Evolutionary conservation across 2,113 vertebrate species (phyloP), one percentile per base, ranked within the genome.

Genomic region (Psittacus erithacus): DNA sequence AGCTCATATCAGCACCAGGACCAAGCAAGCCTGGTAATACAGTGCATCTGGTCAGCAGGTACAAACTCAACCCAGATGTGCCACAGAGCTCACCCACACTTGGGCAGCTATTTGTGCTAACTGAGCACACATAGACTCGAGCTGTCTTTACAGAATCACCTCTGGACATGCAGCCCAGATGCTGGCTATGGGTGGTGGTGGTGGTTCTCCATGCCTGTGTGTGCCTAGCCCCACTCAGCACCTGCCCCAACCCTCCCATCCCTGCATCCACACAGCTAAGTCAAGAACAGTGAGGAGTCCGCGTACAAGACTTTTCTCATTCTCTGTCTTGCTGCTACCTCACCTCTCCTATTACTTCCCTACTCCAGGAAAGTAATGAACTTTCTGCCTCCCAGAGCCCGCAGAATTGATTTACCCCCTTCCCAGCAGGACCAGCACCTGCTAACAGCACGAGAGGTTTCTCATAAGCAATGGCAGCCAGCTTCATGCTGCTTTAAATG

Each of bases 401-500:
- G 44, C 44, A 82, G 65, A 82, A 87, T 73, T 50, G 41, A 91
- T 70, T 73, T 94, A 83, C 20, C 63, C 84, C 52, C 52, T 87
- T 82, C 67, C 67, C 78, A 76, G 70, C 62, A 91, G 39, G 74
- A 68, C 44, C 46, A 64, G n/a, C 0, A 7, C 52, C 74, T 89
- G 77, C 43, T 82, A 94, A n/a, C 83, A 90, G 78, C 67, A 73
- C 0, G 1, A 91, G 31, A 8, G 73, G 7, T 44, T 92, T 92
- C 84, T 91, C 44, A 55, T 2, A 4, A 69, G 25, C 62, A 17
- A 16, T 53, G 57, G 62, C 78, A 94, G 74, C 44, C 91, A 90
- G 73, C 52, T 75, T 47, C 89, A 75, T 20, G 74, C 89, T 91
- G 94, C 33, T 95, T 87, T 90, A 95, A 96, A 95, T 87, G 38